Base-by-base conservation (phyloP, 2,797 vertebrate genomes). In the Coregonus ussuriensis region DNA sequence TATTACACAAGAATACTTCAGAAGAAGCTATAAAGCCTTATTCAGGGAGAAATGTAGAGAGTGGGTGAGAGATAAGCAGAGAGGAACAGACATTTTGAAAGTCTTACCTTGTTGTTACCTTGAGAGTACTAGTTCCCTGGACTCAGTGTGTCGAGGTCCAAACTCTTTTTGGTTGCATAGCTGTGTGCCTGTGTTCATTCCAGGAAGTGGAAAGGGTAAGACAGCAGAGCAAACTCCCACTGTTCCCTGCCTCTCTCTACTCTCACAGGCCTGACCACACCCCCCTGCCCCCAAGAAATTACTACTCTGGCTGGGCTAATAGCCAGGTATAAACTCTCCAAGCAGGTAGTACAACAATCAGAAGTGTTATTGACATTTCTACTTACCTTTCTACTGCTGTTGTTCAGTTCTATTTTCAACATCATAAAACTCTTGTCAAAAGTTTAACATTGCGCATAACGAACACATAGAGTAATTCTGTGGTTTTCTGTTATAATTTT, bases 121-220 rank as follows among this genome's bases (percentile, higher is more conserved):
- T 53, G 21, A 2, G 35, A 52, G 71, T 62, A 41, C 53, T 35
- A 33, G 18, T 62, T 69, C 81, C 74, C 68, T 71, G 62, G n/a
- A 1, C 21, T 41, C 6, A 37, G 3, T 67, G 71, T 85, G 72
- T 86, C 77, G 66, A 67, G 41, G 37, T 25, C 18, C 69, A 29
- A n/a, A 47, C 11, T 68, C 67, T 59, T 74, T 6, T 68, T 65
- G 79, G 76, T 74, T 84, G 75, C 72, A 75, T 68, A 77, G 82
- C 84, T 88, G 84, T 86, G 68, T 13, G 63, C 71, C 59, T 4
- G n/a, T 70, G 29, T 72, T 83, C 52, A 74, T 54, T 87, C 82
- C 87, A 91, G 90, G 91, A 93, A 92, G 87, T 86, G 80, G 82
- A 76, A 80, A 74, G 31, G 35, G 52, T 79, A 54, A 63, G 81